These are phyloP conservation scores for Drosophila colorata DNA, from an alignment of 2,888 invertebrate species.

Conservation along the genomic window DNA sequence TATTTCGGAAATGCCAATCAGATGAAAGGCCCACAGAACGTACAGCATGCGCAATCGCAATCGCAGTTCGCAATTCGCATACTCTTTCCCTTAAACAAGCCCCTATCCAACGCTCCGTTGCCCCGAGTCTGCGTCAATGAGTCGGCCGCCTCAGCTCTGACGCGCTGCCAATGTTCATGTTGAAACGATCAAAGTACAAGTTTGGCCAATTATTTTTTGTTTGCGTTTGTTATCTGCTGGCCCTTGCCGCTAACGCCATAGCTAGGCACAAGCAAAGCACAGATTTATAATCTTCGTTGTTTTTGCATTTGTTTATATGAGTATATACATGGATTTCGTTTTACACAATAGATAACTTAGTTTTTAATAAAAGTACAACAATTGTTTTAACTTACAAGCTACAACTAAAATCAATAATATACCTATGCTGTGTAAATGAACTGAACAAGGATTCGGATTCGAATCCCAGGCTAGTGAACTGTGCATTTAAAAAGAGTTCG, in stretches of 20 bases:
- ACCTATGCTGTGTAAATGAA: background rate
- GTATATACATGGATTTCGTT: conserved; percentile 47
- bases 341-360: conserved; percentile 22
- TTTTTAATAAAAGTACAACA: conserved; percentile 24
- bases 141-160: conserved; percentile 35
- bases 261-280: conserved; percentile 4
- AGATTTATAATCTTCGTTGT: conserved; percentile 10
- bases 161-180: conserved; percentile 32
- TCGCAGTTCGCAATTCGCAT: conserved; percentile 12
- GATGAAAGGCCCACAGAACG: conserved; percentile 67
- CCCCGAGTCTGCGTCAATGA: conserved; percentile 41
- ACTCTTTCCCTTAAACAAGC: background rate
- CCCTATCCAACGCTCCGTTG: conserved; percentile 16
- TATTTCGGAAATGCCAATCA: conserved; percentile 80
- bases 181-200: conserved; percentile 52
- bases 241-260: too few species aligned
- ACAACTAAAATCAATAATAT: conserved; percentile 30
- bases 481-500: too few species aligned
- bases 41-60: conserved; percentile 31
- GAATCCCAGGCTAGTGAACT: background rate
- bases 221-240: conserved; percentile 20
- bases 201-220: conserved; percentile 61
- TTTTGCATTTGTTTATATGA: conserved; percentile 53
- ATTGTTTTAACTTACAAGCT: conserved; percentile 51
- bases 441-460: background rate